Conservation (phyloP, 2,888 invertebrate species). For the Pachliopta kotzebuea region DNA sequence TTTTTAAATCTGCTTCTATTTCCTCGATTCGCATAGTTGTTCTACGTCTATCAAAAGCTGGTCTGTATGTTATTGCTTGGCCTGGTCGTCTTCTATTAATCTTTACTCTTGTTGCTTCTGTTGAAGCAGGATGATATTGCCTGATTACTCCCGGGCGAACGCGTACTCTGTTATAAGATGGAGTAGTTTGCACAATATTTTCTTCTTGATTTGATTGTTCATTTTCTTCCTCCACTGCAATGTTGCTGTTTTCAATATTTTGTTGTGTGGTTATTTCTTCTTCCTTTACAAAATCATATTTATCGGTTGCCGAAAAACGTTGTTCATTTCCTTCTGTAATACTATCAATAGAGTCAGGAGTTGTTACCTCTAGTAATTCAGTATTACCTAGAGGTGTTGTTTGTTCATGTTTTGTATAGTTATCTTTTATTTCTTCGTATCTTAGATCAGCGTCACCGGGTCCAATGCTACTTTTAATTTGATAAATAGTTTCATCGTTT, state of each 20-base stretch:
- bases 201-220: slow-evolving; percentile 51
- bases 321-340: slow-evolving; percentile 52
- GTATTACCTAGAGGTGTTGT: slow-evolving; percentile 47
- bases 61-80: slow-evolving; percentile 65
- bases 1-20: slow-evolving; percentile 74
- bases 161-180: slow-evolving; percentile 67
- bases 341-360: slow-evolving; percentile 47
- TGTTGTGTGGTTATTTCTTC: slow-evolving; percentile 35
- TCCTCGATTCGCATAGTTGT: slow-evolving; percentile 78
- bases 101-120: slow-evolving; percentile 58
- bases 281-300: slow-evolving; percentile 45
- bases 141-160: slow-evolving; percentile 66
- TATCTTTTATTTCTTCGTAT: slow-evolving; percentile 52
- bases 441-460: slow-evolving; percentile 48
- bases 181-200: slow-evolving; percentile 66
- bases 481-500: slow-evolving; percentile 51
- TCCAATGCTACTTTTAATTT: slow-evolving; percentile 50
- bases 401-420: slow-evolving; percentile 46
- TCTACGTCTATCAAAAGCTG: slow-evolving; percentile 66
- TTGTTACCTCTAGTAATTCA: slow-evolving; percentile 41
- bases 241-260: slow-evolving; percentile 41
- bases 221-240: slow-evolving; percentile 39
- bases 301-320: slow-evolving; percentile 46
- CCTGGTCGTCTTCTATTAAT: slow-evolving; percentile 46
- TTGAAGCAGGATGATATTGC: slow-evolving; percentile 64